Evolutionary conservation across 2,797 vertebrate genomes (phyloP), one percentile per base, ranked within the genome.

Genomic region (Lepus townsendii): DNA sequence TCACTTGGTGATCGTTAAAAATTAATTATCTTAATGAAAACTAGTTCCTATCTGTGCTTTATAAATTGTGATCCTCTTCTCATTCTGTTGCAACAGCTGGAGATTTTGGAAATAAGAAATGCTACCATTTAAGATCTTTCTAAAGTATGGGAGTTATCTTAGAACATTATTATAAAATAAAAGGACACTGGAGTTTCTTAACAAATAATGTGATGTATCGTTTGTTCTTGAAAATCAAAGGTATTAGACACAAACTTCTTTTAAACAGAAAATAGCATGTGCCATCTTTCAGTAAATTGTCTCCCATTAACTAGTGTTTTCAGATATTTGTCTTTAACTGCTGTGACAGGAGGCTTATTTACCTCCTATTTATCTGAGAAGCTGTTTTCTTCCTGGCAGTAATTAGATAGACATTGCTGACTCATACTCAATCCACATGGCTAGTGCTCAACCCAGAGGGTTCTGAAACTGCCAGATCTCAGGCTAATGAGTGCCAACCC

Each of bases 31-130:
- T 52, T 80, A 72, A 30, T 20, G 62, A 66, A 78, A 26, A 52
- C 0, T 7, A 62, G 26, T 42, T n/a, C 27, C 2, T 89, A 50
- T 24, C 38, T 50, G 32, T 60, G 65, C 13, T 83, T 89, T 95
- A 32, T 32, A 82, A 84, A 83, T 63, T 93, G 19, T 5, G 19
- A 1, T 47, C 50, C 24, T 72, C n/a, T 77, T 91, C 24, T 42
- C 52, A 42, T 68, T 13, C n/a, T 86, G 72, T 60, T 82, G 16
- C n/a, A 79, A 54, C 42, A 11, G 22, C 19, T 62, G 35, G 85
- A 42, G 7, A 38, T 78, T 73, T 35, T 54, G 66, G 73, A 88
- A 85, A 75, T 68, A 60, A 87, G 22, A 90, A 90, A 75, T 27
- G 10, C 0, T 4, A 11, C 62, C 19, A 80, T 30, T 52, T 82